phyloP scores from a whole-genome alignment of 2,113 vertebrate genomes.

The Dendrocopos noguchii region DNA sequence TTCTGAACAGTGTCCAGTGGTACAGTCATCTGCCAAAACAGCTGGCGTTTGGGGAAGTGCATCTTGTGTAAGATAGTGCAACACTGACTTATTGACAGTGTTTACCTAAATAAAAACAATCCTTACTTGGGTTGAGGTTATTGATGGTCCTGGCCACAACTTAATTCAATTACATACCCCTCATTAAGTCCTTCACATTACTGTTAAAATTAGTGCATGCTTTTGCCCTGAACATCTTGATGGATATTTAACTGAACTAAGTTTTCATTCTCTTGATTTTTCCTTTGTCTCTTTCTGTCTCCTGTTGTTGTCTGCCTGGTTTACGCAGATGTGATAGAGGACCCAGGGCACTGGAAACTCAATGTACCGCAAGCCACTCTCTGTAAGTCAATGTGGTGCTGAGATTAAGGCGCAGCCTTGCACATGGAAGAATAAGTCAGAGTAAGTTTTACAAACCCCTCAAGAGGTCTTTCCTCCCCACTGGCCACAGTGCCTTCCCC shows the following conservation, averaged over 20 bases:
- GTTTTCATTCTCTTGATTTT: background rate
- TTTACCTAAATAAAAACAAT: background rate
- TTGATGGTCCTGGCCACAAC: background rate
- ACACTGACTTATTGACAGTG: background rate
- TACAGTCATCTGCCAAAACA: constrained; percentile 2
- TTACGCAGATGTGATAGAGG: background rate
- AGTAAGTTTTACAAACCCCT: background rate
- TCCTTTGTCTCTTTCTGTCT: background rate
- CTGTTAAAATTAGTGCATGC: background rate
- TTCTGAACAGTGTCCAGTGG: background rate
- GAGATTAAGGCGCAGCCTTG: background rate
- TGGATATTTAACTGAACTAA: background rate
- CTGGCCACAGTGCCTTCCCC: background rate
- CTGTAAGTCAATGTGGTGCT: background rate
- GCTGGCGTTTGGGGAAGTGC: background rate
- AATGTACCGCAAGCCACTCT: background rate
- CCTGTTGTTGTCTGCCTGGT: background rate
- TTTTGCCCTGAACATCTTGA: background rate
- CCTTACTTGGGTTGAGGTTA: background rate
- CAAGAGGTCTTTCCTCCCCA: background rate
- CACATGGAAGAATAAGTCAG: background rate
- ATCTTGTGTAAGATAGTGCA: background rate
- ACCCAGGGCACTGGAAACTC: background rate
- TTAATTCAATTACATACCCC: background rate
- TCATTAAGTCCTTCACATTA: background rate